phyloP scores from a whole-genome alignment of 2,797 vertebrate genomes.

The Hydrocynus forskahlii region DNA sequence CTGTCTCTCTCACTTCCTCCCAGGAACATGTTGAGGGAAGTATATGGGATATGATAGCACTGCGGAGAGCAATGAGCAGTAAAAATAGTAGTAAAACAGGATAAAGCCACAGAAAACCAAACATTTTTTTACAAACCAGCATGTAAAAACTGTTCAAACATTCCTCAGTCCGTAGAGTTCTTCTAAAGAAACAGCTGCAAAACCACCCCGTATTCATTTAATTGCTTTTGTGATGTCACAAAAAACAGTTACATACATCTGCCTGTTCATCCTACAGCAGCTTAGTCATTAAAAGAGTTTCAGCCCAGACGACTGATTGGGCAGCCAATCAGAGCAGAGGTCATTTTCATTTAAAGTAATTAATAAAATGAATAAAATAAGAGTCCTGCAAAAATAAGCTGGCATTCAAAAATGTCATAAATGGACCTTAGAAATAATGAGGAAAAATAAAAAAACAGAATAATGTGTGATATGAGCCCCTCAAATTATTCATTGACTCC shows the following conservation, averaged over 20 bases:
- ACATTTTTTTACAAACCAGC: not conserved
- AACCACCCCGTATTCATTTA: not conserved
- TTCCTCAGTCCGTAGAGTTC: too few relatives aligned
- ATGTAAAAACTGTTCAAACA: not conserved
- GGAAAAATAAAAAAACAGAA: too few relatives aligned
- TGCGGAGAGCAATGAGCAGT: conserved; percentile 58
- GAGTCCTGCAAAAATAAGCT: too few relatives aligned
- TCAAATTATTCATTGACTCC: too few relatives aligned
- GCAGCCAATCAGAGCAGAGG: not conserved
- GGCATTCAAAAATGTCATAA: too few relatives aligned
- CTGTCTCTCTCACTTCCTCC: conserved; percentile 77
- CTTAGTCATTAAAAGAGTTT: not conserved
- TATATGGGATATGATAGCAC: conserved; percentile 80
- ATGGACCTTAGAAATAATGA: too few relatives aligned
- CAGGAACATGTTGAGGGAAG: conserved; percentile 83
- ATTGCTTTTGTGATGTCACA: not conserved
- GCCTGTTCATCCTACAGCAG: not conserved
- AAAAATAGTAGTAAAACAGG: not conserved
- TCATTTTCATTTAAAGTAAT: not conserved
- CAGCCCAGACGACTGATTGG: not conserved
- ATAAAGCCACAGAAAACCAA: not conserved
- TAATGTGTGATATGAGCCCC: too few relatives aligned
- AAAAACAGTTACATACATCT: not conserved
- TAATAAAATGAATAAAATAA: too few relatives aligned
- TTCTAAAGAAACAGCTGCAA: too few relatives aligned